Conservation (phyloP, 2,888 invertebrate species). For the Cataglyphis altisquamis region DNA sequence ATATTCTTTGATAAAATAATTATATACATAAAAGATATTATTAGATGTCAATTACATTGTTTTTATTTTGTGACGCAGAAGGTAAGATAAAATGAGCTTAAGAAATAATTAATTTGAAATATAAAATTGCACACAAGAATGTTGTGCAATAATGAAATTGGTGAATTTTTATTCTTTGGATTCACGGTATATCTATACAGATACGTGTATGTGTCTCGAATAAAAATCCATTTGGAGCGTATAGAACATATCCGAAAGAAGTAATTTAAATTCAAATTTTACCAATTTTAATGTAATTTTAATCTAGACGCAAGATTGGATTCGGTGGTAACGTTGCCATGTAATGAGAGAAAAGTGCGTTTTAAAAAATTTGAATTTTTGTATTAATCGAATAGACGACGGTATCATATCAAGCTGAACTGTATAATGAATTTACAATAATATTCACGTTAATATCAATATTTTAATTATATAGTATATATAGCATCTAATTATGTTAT, state of each 20-base stretch:
- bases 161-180: conserved; percentile 13
- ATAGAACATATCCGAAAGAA: conserved; percentile 32
- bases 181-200: not conserved
- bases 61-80: not conserved
- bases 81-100: not conserved
- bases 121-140: not conserved
- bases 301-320: conserved; percentile 37
- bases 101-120: conserved; percentile 29
- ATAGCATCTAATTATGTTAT: not conserved
- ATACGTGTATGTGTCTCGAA: not conserved
- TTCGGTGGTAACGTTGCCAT: conserved; percentile 7
- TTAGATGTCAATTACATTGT: not conserved
- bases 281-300: conserved; percentile 51
- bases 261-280: conserved; percentile 54
- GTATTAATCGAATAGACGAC: conserved; percentile 23
- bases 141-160: conserved; percentile 14
- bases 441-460: not conserved
- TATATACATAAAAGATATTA: not conserved
- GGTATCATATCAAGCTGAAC: not conserved
- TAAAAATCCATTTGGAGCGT: conserved; percentile 32
- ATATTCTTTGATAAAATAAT: not conserved
- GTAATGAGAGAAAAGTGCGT: conserved; percentile 31
- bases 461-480: not conserved
- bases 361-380: conserved; percentile 24
- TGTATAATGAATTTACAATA: not conserved